Percentiles rank a stretch among this genome's conserved stretches.
These are phyloP conservation scores for Mandrillus leucophaeus DNA, from an alignment of 2,113 vertebrate genomes.

Conservation along the genomic window DNA sequence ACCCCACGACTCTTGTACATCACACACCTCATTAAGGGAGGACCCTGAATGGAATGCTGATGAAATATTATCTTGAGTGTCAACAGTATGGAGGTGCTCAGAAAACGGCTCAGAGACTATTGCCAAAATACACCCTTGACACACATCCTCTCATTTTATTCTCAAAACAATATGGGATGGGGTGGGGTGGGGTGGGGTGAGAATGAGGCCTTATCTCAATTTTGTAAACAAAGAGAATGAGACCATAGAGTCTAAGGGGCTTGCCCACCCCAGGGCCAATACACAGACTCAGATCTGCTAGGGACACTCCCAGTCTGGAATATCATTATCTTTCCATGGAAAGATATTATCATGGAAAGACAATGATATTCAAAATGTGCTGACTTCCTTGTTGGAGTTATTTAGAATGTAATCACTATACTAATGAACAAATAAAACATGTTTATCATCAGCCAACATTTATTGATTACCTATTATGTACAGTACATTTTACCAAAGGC, in stretches of 20 bases:
- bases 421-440: neutral
- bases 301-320: neutral
- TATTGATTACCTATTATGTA: neutral
- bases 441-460: neutral
- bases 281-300: neutral
- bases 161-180: neutral
- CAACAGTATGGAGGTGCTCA: neutral
- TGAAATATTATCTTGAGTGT: neutral
- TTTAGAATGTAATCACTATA: neutral
- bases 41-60: neutral
- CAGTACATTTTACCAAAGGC: neutral
- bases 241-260: neutral
- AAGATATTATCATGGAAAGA: too few species aligned
- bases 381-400: neutral
- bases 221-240: neutral
- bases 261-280: neutral
- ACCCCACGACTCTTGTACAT: neutral
- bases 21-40: constrained; percentile 42
- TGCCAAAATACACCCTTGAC: neutral
- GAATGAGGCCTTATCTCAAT: neutral
- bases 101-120: neutral
- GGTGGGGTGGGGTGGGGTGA: neutral
- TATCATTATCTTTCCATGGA: neutral
- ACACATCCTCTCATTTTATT: neutral
- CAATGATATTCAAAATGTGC: neutral